These are phyloP conservation scores for Sterrhoptilus dennistouni DNA, from an alignment of 2,113 vertebrate genomes.

Conservation along the genomic window DNA sequence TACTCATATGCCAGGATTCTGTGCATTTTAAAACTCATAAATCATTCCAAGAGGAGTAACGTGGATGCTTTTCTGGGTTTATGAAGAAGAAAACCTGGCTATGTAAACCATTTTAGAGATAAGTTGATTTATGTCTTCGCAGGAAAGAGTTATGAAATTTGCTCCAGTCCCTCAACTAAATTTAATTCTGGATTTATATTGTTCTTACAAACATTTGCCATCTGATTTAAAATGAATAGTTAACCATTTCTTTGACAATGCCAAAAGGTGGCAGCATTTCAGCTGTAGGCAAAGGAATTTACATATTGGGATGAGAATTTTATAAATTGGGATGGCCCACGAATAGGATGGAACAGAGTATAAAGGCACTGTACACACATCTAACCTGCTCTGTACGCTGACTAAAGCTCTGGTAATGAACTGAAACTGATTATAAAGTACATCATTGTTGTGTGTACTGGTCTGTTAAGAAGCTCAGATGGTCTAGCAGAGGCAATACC, in stretches of 20 bases:
- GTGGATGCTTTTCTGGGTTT: neutral
- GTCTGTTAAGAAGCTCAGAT: neutral
- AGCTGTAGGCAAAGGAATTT: neutral
- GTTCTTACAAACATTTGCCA: conserved; percentile 11
- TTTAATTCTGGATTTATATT: conserved; percentile 26
- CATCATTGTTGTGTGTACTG: neutral
- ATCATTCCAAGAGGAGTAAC: neutral
- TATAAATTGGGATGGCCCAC: neutral
- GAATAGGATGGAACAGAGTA: neutral
- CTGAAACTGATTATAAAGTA: neutral
- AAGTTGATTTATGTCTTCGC: conserved; percentile 22
- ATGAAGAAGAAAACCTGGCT: conserved; percentile 30
- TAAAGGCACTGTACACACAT: neutral
- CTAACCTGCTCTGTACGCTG: neutral
- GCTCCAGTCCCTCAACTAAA: neutral
- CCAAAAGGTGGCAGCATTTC: conserved; percentile 43
- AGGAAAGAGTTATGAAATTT: conserved; percentile 37
- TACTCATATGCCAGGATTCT: neutral
- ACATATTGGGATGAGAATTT: neutral
- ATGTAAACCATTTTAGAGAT: conserved; percentile 21
- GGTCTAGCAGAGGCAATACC: neutral
- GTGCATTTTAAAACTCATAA: conserved; percentile 31
- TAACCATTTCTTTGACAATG: neutral
- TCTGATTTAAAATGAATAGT: conserved; percentile 35
- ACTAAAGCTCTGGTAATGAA: neutral